phyloP scores from a whole-genome alignment of 2,797 vertebrate genomes.

The Valencia hispanica region DNA sequence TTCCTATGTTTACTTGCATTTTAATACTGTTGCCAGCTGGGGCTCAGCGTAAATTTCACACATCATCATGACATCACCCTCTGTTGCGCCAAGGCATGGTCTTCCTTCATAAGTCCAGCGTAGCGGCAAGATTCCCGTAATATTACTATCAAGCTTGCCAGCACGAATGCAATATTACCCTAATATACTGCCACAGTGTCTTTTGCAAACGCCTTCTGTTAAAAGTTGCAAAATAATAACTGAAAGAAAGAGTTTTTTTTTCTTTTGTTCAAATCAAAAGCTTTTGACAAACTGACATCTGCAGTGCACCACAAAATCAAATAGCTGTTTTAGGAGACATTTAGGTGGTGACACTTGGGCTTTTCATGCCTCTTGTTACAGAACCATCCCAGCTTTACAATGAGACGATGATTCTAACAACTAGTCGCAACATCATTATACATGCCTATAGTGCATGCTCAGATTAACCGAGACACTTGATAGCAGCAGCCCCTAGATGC shows the following conservation, averaged over 20 bases:
- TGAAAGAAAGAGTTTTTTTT: slow-evolving; percentile 28
- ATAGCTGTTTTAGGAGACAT: slow-evolving; percentile 57
- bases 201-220: too few species aligned
- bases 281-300: slow-evolving; percentile 48
- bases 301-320: slow-evolving; percentile 56
- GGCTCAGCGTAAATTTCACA: too few species aligned
- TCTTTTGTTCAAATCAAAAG: slow-evolving; percentile 52
- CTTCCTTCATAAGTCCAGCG: too few species aligned
- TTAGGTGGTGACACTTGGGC: slow-evolving; percentile 42
- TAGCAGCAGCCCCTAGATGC: slow-evolving; percentile 33
- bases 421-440: slow-evolving; percentile 27
- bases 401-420: slow-evolving; percentile 58
- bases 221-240: slow-evolving; percentile 26
- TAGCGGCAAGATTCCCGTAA: too few species aligned
- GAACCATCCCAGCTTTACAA: slow-evolving; percentile 48
- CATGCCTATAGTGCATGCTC: slow-evolving; percentile 31
- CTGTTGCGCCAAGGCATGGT: too few species aligned
- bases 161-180: too few species aligned
- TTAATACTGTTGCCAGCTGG: too few species aligned
- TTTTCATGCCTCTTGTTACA: slow-evolving; percentile 49
- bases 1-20: too few species aligned
- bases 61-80: too few species aligned
- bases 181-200: too few species aligned
- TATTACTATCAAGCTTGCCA: too few species aligned
- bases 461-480: slow-evolving; percentile 59